phyloP scores from a whole-genome alignment of 2,888 invertebrate genomes.

The Lacanobia oleracea region DNA sequence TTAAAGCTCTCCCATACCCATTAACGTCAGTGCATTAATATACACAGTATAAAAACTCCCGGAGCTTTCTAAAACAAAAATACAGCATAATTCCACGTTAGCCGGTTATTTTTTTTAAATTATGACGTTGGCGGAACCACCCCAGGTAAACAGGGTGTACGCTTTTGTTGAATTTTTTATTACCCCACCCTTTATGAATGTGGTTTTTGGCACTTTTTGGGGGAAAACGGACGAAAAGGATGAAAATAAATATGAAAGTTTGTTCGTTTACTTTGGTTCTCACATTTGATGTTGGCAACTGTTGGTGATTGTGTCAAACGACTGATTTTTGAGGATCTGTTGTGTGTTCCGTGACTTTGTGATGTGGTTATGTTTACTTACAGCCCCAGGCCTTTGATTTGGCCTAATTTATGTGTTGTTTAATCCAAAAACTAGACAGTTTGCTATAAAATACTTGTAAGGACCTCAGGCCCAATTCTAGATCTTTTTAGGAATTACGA shows the following conservation, averaged over 20 bases:
- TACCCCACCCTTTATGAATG: conserved; percentile 33
- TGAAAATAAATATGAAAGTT: conserved; percentile 51
- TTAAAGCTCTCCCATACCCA: not conserved
- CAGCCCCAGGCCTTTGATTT: too few species aligned
- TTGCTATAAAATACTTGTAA: too few species aligned
- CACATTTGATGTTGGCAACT: conserved; percentile 34
- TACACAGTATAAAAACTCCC: conserved; percentile 1
- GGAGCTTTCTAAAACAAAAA: conserved; percentile 31
- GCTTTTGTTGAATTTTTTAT: conserved; percentile 49
- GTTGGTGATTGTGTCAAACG: not conserved
- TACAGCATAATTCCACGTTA: conserved; percentile 18
- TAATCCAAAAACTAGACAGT: not conserved
- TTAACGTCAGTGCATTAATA: conserved; percentile 17
- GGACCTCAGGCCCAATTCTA: too few species aligned
- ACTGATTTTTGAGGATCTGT: not conserved
- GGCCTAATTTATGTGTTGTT: not conserved
- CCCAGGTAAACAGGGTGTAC: conserved; percentile 21
- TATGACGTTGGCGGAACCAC: conserved; percentile 39
- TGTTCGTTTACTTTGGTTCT: conserved; percentile 17
- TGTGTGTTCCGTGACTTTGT: not conserved
- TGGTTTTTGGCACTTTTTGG: conserved; percentile 54
- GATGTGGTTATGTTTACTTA: not conserved
- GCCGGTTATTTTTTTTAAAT: conserved; percentile 46
- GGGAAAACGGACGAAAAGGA: conserved; percentile 34
- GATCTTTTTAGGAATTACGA: too few species aligned